Evolutionary conservation across 2,113 vertebrate genomes (phyloP).

Genomic region (Capreolus pygargus): DNA sequence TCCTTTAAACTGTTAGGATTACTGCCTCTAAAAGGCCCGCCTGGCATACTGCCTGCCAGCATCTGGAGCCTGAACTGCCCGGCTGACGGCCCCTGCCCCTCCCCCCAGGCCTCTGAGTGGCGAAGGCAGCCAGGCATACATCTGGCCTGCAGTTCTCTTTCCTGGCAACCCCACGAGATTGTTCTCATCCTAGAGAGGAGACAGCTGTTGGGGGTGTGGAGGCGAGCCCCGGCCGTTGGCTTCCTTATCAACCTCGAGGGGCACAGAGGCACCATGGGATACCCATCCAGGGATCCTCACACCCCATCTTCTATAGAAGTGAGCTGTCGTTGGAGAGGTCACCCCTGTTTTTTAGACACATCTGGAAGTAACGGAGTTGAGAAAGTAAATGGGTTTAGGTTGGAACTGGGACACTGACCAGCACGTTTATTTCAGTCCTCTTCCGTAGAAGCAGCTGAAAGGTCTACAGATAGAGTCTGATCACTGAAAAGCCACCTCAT

Average conservation of each 20-base stretch:
- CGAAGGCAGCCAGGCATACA: conserved; percentile 47
- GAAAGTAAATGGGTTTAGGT: not conserved
- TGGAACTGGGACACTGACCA: conserved; percentile 15
- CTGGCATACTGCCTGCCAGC: conserved; percentile 55
- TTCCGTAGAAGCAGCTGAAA: not conserved
- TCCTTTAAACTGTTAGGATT: conserved; percentile 48
- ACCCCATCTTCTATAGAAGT: not conserved
- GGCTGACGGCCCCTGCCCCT: not conserved
- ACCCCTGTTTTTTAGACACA: not conserved
- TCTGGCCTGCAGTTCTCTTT: conserved; percentile 53
- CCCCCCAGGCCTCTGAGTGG: not conserved
- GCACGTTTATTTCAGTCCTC: conserved; percentile 18
- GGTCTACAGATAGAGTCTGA: not conserved
- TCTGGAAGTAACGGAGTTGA: not conserved
- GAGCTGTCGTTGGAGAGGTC: not conserved
- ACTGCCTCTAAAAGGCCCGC: conserved; percentile 39
- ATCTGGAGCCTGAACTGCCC: conserved; percentile 22
- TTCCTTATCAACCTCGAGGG: not conserved
- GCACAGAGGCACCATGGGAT: conserved; percentile 9
- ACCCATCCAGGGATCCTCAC: not conserved
- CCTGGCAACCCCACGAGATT: conserved; percentile 25
- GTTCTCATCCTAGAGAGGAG: conserved; percentile 64
- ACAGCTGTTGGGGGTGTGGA: conserved; percentile 57
- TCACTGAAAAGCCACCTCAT: not conserved
- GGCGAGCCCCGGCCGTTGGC: not conserved